Percentiles rank a stretch among this genome's conserved stretches.
phyloP scores from a whole-genome alignment of 2,113 vertebrate genomes.

The Cochlearius cochlearius region DNA sequence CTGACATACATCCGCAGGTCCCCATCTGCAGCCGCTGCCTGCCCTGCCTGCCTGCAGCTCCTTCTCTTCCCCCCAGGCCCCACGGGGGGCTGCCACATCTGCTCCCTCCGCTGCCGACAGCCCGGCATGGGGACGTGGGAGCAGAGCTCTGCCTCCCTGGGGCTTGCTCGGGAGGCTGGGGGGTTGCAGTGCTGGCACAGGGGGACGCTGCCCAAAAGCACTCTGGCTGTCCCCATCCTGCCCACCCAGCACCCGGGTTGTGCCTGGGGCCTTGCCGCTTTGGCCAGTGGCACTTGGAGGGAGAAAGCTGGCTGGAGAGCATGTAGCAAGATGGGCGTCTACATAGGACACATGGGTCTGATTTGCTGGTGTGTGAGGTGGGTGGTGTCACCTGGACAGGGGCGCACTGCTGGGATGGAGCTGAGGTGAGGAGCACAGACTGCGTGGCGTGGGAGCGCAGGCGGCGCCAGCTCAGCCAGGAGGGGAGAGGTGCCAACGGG shows the following conservation, averaged over 20 bases:
- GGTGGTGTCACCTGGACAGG: not conserved
- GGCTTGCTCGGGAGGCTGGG: not conserved
- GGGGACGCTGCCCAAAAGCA: fast-evolving
- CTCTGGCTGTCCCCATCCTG: not conserved
- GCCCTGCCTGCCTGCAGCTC: not conserved
- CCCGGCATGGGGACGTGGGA: not conserved
- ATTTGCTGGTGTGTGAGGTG: not conserved
- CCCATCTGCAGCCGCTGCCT: not conserved
- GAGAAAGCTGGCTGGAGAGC: not conserved
- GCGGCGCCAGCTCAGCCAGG: not conserved
- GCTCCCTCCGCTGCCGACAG: not conserved
- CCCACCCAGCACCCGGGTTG: fast-evolving
- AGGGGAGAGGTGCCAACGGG: not conserved
- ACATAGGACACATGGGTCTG: fast-evolving
- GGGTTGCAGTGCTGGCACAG: not conserved
- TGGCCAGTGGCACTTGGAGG: fast-evolving
- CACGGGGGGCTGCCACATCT: not conserved
- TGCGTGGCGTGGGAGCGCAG: fast-evolving
- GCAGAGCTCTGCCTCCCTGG: not conserved
- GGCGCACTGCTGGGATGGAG: not conserved
- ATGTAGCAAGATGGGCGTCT: not conserved
- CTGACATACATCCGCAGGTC: not conserved
- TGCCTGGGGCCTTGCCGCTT: fast-evolving
- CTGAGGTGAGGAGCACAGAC: not conserved
- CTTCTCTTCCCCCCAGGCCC: not conserved